A percentile compares a stretch with the other conserved stretches of the same genome.
Conservation (phyloP, 2,113 vertebrate species). For the Myotis brandtii region DNA sequence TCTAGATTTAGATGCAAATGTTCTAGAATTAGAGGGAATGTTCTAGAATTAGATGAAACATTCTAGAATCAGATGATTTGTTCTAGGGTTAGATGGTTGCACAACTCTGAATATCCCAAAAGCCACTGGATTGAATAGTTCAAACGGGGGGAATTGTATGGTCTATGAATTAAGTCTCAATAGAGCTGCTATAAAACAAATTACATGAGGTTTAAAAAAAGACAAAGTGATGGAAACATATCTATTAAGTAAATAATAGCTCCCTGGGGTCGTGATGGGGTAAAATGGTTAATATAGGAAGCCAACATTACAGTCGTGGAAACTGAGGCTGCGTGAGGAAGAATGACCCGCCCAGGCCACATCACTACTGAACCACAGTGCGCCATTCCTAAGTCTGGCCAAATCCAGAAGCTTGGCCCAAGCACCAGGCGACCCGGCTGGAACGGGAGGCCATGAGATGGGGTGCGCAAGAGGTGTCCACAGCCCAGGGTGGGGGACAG, state of each 20-base stretch:
- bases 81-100: constrained; percentile 20
- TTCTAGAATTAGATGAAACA: constrained; percentile 27
- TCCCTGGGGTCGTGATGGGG: not conserved
- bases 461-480: not conserved
- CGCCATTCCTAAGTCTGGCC: not conserved
- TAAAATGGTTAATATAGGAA: not conserved
- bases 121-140: not conserved
- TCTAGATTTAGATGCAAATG: constrained; percentile 40
- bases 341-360: not conserved
- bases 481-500: not conserved
- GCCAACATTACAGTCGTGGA: not conserved
- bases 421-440: not conserved
- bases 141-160: not conserved
- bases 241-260: not conserved
- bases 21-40: constrained; percentile 32
- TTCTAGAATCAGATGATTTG: constrained; percentile 48
- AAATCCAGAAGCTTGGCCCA: not conserved
- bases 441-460: not conserved
- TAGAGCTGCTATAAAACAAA: not conserved
- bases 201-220: not conserved
- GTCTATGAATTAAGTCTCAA: not conserved
- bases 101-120: constrained; percentile 24
- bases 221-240: not conserved
- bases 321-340: not conserved
- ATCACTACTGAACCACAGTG: not conserved